phyloP scores from a whole-genome alignment of 2,888 invertebrate species.

The Gisinianus flammeolus region DNA sequence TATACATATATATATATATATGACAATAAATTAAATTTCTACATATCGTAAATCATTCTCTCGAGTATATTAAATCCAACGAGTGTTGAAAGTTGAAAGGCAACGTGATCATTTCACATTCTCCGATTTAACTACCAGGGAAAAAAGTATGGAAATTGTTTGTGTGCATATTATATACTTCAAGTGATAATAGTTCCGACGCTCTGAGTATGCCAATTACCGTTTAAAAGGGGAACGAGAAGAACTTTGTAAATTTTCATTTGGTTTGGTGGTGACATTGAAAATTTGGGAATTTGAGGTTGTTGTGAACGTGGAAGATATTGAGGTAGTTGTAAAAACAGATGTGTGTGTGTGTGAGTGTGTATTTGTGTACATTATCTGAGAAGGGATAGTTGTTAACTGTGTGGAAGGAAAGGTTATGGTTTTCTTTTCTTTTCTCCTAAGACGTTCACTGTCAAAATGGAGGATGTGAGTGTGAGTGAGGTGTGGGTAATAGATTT shows the following conservation, averaged over 20 bases:
- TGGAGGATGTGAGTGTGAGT: slow-evolving; percentile 32
- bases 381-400: too few relatives aligned
- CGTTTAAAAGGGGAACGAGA: not conserved
- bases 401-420: not conserved
- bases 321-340: not conserved
- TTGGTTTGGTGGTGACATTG: not conserved
- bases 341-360: not conserved
- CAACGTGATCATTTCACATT: too few relatives aligned
- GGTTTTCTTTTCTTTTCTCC: not conserved
- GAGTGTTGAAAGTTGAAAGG: too few relatives aligned
- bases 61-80: too few relatives aligned
- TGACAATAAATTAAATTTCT: too few relatives aligned
- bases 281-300: not conserved
- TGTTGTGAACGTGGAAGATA: not conserved
- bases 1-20: too few relatives aligned
- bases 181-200: not conserved
- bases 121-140: too few relatives aligned
- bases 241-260: not conserved
- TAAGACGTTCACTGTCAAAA: slow-evolving; percentile 25
- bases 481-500: slow-evolving; percentile 54
- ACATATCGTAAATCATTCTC: too few relatives aligned
- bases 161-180: too few relatives aligned
- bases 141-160: too few relatives aligned
- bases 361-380: too few relatives aligned
- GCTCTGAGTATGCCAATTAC: not conserved